Evolutionary conservation across 2,113 vertebrate genomes (phyloP), one percentile per base, ranked within the genome.

Genomic region (Podilymbus podiceps): DNA sequence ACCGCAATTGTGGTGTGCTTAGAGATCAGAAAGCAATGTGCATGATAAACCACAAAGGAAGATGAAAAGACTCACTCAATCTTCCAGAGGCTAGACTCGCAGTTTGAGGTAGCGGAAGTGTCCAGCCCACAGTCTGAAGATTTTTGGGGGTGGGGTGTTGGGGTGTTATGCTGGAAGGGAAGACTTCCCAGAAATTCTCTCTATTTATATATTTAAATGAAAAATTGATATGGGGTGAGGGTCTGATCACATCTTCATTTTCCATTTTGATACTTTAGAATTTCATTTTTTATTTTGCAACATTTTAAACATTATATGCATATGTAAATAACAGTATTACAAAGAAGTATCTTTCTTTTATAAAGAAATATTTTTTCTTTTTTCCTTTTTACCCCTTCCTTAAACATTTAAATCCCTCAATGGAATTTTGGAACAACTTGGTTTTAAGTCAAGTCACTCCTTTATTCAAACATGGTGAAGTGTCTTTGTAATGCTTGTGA

Each of bases 331-430:
- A 5, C 15, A 72, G 10, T 25, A 40, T 21, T 67, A 64, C 25
- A 68, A 56, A 67, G 30, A 55, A n/a, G 14, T 14, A 25, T 49
- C 8, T 56, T 91, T 49, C 25, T 4, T 53, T 75, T 59, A 53
- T 19, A 49, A 62, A 20, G 7, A n/a, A 14, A 13, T 33, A 5
- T 21, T 58, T 30, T 63, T 15, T 28, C 6, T 4, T 9, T 21
- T 8, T 4, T 6, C 3, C 7, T 20, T 23, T 28, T 13, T 4
- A 3, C 15, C 11, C 5, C 9, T n/a, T 6, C 23, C 7, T 46
- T n/a, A 53, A 77, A 55, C 16, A 38, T 49, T 42, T 82, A 47
- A 64, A 82, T 44, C 5, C 8, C 47, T 50, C 17, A 62, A 8
- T 10, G 9, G 8, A 66, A 25, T 55, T 38, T 53, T 42, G 38